Evolutionary conservation across 2,113 vertebrate species (phyloP).

Genomic region (Hippocampus mohnikei): DNA sequence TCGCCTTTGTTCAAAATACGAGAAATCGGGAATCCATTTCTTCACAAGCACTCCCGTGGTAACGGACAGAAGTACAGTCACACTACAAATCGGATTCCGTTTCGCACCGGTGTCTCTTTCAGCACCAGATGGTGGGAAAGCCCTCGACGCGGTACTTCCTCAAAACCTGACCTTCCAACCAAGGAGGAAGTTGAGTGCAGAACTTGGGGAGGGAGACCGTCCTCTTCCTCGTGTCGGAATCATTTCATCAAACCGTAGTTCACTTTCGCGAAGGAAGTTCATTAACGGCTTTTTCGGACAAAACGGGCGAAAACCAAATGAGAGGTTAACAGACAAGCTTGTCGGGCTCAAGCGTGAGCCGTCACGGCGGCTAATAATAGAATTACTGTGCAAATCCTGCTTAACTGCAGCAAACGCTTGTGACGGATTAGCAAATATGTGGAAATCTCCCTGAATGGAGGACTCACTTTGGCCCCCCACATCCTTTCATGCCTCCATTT

Average conservation of each 20-base stretch:
- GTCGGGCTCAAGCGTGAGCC: conserved; percentile 45
- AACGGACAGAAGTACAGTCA: no score
- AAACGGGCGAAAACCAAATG: neutral
- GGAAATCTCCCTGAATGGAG: conserved; percentile 23
- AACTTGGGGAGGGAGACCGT: conserved; percentile 25
- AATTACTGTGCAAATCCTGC: conserved; percentile 60
- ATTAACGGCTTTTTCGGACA: neutral
- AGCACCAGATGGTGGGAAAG: conserved; percentile 55
- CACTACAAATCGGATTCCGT: neutral
- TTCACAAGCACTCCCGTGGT: no score
- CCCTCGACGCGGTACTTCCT: conserved; percentile 5
- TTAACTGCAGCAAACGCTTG: conserved; percentile 45
- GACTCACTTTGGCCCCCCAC: conserved; percentile 29
- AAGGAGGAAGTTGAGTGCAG: conserved; percentile 33
- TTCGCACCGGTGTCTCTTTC: neutral
- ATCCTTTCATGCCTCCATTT: conserved; percentile 12
- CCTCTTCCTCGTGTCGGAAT: conserved; percentile 14
- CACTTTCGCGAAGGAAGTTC: conserved; percentile 7
- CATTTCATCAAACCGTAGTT: conserved; percentile 11
- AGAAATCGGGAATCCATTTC: no score
- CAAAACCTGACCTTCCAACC: conserved; percentile 8
- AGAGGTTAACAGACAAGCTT: neutral
- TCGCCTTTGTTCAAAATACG: no score
- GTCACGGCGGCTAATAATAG: conserved; percentile 50
- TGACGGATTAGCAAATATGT: conserved; percentile 32